Evolutionary conservation across 2,888 invertebrate species (phyloP).

Genomic region (Philaethria dido): DNA sequence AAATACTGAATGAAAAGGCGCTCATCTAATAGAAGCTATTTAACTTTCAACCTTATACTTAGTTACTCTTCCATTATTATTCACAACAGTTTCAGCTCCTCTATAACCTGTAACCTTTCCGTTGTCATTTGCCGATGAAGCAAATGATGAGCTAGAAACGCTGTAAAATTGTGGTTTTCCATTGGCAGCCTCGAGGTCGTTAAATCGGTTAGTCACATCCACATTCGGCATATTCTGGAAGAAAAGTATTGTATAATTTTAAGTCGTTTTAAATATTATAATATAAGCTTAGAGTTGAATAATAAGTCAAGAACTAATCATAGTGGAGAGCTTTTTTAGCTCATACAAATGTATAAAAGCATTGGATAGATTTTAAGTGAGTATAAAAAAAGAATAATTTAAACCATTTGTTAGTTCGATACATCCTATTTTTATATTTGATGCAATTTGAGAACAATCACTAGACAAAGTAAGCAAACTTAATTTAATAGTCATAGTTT

Average conservation of each 20-base stretch:
- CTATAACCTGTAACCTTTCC: conserved; percentile 83
- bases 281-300: not conserved
- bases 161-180: conserved; percentile 62
- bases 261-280: not conserved
- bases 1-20: conserved; percentile 31
- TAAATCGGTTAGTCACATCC: conserved; percentile 59
- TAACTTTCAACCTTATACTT: conserved; percentile 80
- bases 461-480: too few species aligned
- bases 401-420: too few species aligned
- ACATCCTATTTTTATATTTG: not conserved
- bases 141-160: conserved; percentile 86
- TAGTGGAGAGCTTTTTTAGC: too few species aligned
- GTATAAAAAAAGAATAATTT: too few species aligned
- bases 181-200: conserved; percentile 5
- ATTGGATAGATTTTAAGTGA: too few species aligned
- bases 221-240: conserved; percentile 80
- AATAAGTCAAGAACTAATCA: not conserved
- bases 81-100: conserved; percentile 86
- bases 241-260: not conserved
- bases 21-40: conserved; percentile 25
- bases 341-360: too few species aligned
- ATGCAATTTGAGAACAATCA: too few species aligned
- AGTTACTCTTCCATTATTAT: conserved; percentile 89
- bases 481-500: not conserved
- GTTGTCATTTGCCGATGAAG: conserved; percentile 83